Base-by-base conservation (phyloP, 1,140 invertebrate species). In the Aphidius gifuensis region DNA sequence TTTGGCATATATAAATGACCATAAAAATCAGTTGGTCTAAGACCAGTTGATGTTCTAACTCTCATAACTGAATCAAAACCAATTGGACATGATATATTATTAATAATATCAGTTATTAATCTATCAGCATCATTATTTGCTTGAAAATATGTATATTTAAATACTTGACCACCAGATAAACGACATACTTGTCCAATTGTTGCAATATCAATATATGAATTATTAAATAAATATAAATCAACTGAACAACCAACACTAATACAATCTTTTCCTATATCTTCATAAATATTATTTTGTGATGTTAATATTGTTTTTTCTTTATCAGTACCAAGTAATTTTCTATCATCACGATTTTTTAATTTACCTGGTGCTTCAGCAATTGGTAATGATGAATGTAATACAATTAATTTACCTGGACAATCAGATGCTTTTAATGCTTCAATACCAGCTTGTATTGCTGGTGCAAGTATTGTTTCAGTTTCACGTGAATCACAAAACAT, bases 101-200 rank as follows among this genome's bases (percentile, higher is more conserved):
- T 87, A 55, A 88, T 87, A 60, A 98, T 83, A 81, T 99, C 97
- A 58, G 86, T 82, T 58, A 97, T 85, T 55, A 99, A 86, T 64
- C 96, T 86, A 44, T 90, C 83, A n/a, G 96, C 96, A 85, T 99
- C 96, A 11, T 90, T 81, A 61, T 97, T 94, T 72, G 93, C 91
- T 90, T 96, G 92, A 83, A 99, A 99, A 81, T 98, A 98, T 6
- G 94, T 97, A 76, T 99, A 99, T 80, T 99, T 99, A 77, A 93
- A 95, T 57, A 97, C 83, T 80, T 93, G 90, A 21, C 97, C 97
- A 40, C 96, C 94, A 9, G 94, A 96, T n/a, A 98, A 81, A 45
- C 93, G 80, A 16, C 89, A 84, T 56, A 98, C 87, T 82, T 99
- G 96, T 11, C 92, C 90, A 68, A 99, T 89, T 1, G 96, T 97